A percentile compares a stretch with the other conserved stretches of the same genome.
Conservation (phyloP, 2,888 invertebrate genomes). For the Polia nebulosa region DNA sequence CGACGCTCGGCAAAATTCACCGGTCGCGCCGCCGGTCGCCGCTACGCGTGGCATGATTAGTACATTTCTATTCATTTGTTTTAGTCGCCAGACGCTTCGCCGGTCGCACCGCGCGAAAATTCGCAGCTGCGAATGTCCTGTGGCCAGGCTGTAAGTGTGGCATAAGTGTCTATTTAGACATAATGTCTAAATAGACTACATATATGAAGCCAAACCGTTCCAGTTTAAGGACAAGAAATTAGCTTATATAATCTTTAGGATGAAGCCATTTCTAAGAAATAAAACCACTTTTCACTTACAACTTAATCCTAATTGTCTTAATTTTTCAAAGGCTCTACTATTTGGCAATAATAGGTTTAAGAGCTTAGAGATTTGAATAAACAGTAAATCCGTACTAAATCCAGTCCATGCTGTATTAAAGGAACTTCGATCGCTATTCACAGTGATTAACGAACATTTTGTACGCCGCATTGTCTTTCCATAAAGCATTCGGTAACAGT, state of each 20-base stretch:
- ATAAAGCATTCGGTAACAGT: conserved; percentile 53
- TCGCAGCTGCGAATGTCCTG: no score
- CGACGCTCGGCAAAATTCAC: no score
- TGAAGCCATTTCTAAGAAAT: conserved; percentile 32
- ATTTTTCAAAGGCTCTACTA: conserved; percentile 63
- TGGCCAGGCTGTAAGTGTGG: no score
- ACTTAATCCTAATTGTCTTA: conserved; percentile 57
- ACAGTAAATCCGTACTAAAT: conserved; percentile 65
- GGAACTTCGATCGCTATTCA: conserved; percentile 66
- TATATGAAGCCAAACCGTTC: no score
- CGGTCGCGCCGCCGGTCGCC: no score
- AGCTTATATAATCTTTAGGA: neutral
- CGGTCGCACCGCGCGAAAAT: no score
- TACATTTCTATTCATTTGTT: no score
- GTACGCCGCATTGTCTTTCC: conserved; percentile 59
- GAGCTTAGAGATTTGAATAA: conserved; percentile 67
- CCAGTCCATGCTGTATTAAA: conserved; percentile 63
- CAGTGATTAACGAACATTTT: conserved; percentile 69
- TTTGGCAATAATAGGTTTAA: conserved; percentile 63
- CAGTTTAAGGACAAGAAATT: neutral
- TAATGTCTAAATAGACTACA: neutral
- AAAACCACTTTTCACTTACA: conserved; percentile 53
- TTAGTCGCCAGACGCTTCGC: no score
- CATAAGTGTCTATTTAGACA: no score
- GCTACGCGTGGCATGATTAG: no score